Percentiles rank a stretch among this genome's conserved stretches.
phyloP scores from a whole-genome alignment of 2,113 vertebrate species.

The Chaetodon trifascialis region DNA sequence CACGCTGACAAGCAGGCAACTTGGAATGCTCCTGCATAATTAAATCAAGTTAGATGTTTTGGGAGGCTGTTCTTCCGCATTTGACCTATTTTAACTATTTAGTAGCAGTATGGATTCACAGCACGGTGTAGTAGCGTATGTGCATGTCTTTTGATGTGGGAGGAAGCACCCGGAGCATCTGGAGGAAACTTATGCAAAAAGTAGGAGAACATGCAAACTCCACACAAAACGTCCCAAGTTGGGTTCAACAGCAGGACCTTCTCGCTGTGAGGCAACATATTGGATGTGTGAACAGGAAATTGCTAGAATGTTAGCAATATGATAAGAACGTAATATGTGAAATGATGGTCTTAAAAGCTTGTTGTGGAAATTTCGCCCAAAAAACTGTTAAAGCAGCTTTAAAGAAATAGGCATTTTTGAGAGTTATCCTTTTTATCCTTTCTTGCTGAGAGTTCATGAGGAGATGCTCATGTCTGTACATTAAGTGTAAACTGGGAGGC shows the following conservation, averaged over 20 bases:
- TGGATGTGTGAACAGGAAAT: neutral
- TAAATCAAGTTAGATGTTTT: conserved; percentile 6
- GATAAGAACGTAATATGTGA: neutral
- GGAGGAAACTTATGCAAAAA: neutral
- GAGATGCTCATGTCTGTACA: neutral
- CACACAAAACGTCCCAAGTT: conserved; percentile 6
- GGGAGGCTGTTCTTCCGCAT: neutral
- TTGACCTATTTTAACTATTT: neutral
- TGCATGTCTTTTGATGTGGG: conserved; percentile 26
- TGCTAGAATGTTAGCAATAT: neutral
- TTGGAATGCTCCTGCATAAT: neutral
- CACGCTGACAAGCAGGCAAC: neutral
- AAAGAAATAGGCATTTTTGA: neutral
- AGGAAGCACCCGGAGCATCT: conserved; percentile 35
- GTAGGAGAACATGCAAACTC: conserved; percentile 4
- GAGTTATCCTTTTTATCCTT: neutral
- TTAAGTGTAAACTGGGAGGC: neutral
- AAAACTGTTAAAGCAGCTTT: neutral
- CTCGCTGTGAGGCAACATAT: conserved; percentile 2
- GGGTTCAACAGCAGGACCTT: conserved; percentile 23
- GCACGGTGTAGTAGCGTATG: neutral
- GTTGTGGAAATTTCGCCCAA: neutral
- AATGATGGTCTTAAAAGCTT: neutral
- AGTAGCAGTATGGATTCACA: neutral
- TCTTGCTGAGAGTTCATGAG: no score